Conservation (phyloP, 2,797 vertebrate species). For the Monodelphis domestica region DNA sequence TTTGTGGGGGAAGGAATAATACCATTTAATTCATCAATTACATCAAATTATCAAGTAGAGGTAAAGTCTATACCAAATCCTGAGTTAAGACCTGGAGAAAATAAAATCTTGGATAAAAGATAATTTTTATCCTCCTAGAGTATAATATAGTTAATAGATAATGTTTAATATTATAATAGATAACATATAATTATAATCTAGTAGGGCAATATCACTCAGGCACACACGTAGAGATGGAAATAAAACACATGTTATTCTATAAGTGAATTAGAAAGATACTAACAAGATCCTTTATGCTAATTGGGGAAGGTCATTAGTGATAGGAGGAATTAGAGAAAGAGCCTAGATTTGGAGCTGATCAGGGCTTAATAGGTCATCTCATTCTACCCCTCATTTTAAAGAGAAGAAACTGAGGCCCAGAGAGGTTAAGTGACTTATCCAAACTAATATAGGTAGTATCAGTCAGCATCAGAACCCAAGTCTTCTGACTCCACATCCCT, state of each 20-base stretch:
- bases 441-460: not conserved
- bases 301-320: not conserved
- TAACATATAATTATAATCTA: no score
- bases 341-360: not conserved
- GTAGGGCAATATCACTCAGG: not conserved
- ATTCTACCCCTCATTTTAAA: not conserved
- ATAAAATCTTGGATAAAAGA: not conserved
- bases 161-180: no score
- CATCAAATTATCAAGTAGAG: not conserved
- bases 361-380: not conserved
- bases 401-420: not conserved
- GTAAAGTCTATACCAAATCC: not conserved
- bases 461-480: not conserved
- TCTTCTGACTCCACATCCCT: not conserved
- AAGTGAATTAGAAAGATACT: not conserved
- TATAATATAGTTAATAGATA: no score
- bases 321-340: not conserved
- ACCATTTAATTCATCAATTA: not conserved
- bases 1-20: not conserved
- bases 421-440: not conserved
- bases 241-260: not conserved
- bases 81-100: not conserved
- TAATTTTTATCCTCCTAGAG: not conserved
- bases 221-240: not conserved
- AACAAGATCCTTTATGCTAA: not conserved